phyloP scores from a whole-genome alignment of 1,140 invertebrate genomes.

The Conus ventricosus region DNA sequence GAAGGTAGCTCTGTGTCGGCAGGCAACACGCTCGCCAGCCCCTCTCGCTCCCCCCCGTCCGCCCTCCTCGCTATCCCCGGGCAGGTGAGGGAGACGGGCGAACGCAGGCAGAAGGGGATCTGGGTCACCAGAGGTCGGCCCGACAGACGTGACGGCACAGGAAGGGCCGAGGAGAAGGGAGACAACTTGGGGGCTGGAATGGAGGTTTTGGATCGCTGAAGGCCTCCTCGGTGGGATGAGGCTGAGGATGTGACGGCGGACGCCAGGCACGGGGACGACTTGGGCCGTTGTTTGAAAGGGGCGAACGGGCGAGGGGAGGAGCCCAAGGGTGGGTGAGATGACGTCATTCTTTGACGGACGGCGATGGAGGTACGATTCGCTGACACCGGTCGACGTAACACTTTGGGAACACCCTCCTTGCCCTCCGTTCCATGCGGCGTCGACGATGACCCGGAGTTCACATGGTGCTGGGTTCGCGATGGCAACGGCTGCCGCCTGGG shows the following conservation, averaged over 20 bases:
- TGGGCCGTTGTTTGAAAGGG: background rate
- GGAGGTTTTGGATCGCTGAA: background rate
- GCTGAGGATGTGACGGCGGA: background rate
- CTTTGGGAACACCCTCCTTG: background rate
- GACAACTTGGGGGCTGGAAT: background rate
- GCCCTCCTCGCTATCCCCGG: background rate
- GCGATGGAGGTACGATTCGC: background rate
- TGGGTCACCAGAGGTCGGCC: background rate
- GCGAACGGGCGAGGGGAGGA: background rate
- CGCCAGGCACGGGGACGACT: background rate
- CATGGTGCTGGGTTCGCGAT: background rate
- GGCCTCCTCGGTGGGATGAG: background rate
- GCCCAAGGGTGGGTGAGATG: background rate
- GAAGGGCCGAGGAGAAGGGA: background rate
- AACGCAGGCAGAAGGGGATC: slow-evolving; percentile 19
- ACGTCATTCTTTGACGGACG: background rate
- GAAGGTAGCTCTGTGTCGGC: slow-evolving; percentile 7
- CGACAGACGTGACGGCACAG: background rate
- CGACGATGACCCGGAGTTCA: background rate
- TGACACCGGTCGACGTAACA: background rate
- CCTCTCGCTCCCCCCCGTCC: slow-evolving; percentile 2
- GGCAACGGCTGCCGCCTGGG: background rate
- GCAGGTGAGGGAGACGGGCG: background rate
- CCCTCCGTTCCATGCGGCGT: background rate
- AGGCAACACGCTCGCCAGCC: slow-evolving; percentile 33